These are phyloP conservation scores for Stegodyphus dumicola DNA, from an alignment of 1,140 invertebrate species.

Conservation along the genomic window DNA sequence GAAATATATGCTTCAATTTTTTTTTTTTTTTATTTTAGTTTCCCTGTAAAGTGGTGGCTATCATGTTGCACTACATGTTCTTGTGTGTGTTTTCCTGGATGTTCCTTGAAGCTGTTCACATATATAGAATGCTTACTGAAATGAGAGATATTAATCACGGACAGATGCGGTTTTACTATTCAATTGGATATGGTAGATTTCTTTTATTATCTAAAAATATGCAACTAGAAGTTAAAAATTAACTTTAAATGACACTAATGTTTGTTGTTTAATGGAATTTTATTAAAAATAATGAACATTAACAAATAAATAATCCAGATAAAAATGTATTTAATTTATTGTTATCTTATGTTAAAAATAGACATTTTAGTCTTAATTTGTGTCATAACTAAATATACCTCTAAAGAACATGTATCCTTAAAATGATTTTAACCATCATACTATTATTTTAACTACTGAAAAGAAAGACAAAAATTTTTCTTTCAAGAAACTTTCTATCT, in stretches of 20 bases:
- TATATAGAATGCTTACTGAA: conserved; percentile 94
- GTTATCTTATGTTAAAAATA: too few species aligned
- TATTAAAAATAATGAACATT: too few species aligned
- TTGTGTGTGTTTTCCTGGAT: conserved; percentile 90
- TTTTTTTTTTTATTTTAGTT: conserved; percentile 71
- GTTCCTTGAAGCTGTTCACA: conserved; percentile 89
- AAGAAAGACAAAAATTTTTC: too few species aligned
- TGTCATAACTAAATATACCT: too few species aligned
- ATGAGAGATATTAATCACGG: conserved; percentile 96
- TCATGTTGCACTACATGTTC: conserved; percentile 93
- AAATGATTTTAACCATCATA: too few species aligned
- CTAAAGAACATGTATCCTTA: too few species aligned
- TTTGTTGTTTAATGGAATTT: too few species aligned
- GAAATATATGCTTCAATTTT: too few species aligned
- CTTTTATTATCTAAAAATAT: background rate
- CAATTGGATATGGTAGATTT: conserved; percentile 85
- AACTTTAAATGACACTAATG: background rate
- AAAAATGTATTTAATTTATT: too few species aligned
- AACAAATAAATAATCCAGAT: background rate
- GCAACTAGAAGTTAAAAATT: background rate
- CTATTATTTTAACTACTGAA: too few species aligned
- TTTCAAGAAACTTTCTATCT: too few species aligned
- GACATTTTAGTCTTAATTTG: too few species aligned
- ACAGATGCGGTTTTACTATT: conserved; percentile 92
- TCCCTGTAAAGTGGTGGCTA: conserved; percentile 89